These are phyloP conservation scores for Temnothorax curvispinosus DNA, from an alignment of 1,140 invertebrate species.

Conservation along the genomic window DNA sequence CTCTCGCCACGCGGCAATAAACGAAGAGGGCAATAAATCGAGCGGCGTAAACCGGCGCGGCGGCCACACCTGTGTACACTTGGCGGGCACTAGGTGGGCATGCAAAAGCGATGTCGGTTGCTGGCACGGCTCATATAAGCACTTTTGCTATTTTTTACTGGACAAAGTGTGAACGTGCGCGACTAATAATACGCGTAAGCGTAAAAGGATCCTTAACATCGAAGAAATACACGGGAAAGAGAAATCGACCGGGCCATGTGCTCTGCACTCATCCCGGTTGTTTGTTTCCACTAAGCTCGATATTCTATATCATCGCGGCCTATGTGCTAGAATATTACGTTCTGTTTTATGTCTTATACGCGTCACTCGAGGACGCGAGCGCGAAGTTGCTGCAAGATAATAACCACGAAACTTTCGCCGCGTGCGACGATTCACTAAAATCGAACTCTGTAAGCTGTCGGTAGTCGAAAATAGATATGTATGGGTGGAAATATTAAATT, in stretches of 20 bases:
- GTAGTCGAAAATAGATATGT: not conserved
- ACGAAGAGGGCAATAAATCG: slow-evolving; percentile 71
- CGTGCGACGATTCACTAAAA: not conserved
- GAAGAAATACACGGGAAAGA: not conserved
- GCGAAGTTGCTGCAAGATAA: slow-evolving; percentile 14
- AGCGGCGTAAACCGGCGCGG: slow-evolving; percentile 66
- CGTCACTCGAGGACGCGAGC: not conserved
- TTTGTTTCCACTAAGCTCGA: slow-evolving; percentile 18
- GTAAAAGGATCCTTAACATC: slow-evolving; percentile 6
- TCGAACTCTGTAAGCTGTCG: not conserved
- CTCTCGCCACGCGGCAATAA: slow-evolving; percentile 48
- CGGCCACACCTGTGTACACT: slow-evolving; percentile 70
- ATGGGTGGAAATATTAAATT: too few relatives aligned
- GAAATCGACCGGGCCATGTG: not conserved
- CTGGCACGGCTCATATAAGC: not conserved
- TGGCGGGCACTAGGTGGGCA: slow-evolving; percentile 39
- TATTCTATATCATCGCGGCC: not conserved
- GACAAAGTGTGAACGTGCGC: not conserved
- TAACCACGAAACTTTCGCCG: slow-evolving; percentile 2
- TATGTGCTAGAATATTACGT: not conserved
- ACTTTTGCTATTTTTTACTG: slow-evolving; percentile 44
- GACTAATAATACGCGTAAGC: not conserved
- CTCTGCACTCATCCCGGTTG: not conserved
- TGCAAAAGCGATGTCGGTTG: slow-evolving; percentile 47
- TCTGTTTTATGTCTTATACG: slow-evolving; percentile 18